These are phyloP conservation scores for Metallyticus violacea DNA, from an alignment of 2,888 invertebrate genomes.

Conservation along the genomic window DNA sequence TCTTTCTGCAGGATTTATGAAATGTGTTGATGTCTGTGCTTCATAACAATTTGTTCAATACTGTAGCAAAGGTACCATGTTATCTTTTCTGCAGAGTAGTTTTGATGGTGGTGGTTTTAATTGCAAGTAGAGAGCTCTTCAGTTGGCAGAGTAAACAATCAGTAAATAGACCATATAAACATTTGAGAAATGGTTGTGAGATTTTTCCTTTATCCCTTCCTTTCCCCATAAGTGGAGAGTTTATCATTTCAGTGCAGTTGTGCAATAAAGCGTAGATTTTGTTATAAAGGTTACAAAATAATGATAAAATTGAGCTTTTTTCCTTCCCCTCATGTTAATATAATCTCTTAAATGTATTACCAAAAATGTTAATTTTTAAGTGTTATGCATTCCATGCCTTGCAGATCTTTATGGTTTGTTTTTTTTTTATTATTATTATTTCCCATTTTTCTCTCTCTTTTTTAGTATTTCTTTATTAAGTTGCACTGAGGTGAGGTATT, in stretches of 20 bases:
- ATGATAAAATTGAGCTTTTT: background rate
- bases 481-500: background rate
- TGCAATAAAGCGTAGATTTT: conserved; percentile 36
- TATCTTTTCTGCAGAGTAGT: background rate
- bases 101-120: background rate
- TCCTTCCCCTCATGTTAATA: conserved; percentile 9
- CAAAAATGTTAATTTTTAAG: conserved; percentile 26
- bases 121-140: background rate
- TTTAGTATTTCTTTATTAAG: background rate
- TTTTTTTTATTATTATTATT: background rate
- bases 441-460: background rate
- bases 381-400: conserved; percentile 42
- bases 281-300: conserved; percentile 1
- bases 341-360: conserved; percentile 13
- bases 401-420: background rate
- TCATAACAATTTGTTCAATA: background rate
- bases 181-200: conserved; percentile 25
- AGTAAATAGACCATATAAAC: conserved; percentile 7
- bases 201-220: conserved; percentile 8
- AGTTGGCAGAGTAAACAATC: conserved; percentile 22
- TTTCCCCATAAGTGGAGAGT: conserved; percentile 38
- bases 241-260: conserved; percentile 39
- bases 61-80: background rate
- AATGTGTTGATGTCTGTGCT: background rate
- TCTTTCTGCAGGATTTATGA: background rate